Evolutionary conservation across 2,888 invertebrate species (phyloP).

Genomic region (Serripes groenlandicus): DNA sequence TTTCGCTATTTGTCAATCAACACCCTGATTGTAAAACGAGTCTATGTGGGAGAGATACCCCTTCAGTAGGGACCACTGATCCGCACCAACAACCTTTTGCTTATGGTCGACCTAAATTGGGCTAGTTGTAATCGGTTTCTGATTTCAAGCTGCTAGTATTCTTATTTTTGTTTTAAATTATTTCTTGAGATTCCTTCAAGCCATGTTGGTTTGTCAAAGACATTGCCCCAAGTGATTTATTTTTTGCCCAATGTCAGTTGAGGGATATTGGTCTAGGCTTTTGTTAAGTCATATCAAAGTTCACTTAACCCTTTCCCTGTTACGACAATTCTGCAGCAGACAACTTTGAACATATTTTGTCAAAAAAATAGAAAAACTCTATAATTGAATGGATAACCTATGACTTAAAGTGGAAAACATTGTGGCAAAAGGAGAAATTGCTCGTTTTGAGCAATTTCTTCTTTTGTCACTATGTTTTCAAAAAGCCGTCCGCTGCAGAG

Average conservation of each 20-base stretch:
- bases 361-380: too few species aligned
- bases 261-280: too few species aligned
- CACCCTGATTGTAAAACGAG: background rate
- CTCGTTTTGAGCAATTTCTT: background rate
- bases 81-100: background rate
- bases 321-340: too few species aligned
- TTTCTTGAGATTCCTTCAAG: too few species aligned
- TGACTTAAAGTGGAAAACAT: too few species aligned
- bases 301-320: too few species aligned
- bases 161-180: background rate
- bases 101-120: background rate
- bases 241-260: too few species aligned
- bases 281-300: too few species aligned
- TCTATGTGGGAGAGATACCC: slow-evolving; percentile 16
- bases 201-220: background rate
- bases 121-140: background rate
- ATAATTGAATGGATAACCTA: too few species aligned
- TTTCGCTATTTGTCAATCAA: slow-evolving; percentile 11
- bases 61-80: background rate
- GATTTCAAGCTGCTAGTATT: background rate
- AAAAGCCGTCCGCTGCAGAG: too few species aligned
- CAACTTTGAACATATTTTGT: too few species aligned
- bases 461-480: background rate
- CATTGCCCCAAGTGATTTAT: too few species aligned
- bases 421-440: slow-evolving; percentile 6